phyloP scores from a whole-genome alignment of 30 jellyfish, hydroid and myxozoan species.

The Hydractinia symbiolongicarpus region DNA sequence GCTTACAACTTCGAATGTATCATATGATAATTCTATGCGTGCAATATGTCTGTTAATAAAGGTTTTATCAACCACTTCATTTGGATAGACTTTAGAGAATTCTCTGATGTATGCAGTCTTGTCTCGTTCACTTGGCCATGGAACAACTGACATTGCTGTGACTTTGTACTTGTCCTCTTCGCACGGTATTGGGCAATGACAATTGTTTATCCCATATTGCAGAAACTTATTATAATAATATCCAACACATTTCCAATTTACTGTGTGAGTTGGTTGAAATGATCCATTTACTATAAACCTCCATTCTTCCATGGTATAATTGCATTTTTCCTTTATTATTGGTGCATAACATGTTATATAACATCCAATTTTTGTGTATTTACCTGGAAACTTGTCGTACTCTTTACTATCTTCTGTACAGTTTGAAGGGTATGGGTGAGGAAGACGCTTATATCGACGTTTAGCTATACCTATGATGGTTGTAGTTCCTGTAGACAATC shows the following conservation, averaged over 20 bases:
- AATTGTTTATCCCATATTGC: not conserved
- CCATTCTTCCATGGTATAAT: constrained; percentile 37
- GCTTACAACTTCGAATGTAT: not conserved
- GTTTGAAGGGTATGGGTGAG: constrained; percentile 48
- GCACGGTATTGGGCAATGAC: constrained; percentile 69
- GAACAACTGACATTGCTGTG: not conserved
- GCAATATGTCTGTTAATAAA: not conserved
- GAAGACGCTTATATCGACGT: constrained; percentile 19
- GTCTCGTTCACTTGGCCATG: not conserved
- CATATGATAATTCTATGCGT: not conserved
- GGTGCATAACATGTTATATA: constrained; percentile 50
- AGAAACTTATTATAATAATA: not conserved
- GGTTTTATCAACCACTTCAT: not conserved
- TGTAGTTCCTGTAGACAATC: not conserved
- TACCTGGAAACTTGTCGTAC: constrained; percentile 44
- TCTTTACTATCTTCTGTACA: constrained; percentile 40
- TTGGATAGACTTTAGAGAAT: not conserved
- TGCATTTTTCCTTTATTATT: constrained; percentile 43
- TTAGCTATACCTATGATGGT: not conserved
- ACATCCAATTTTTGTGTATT: constrained; percentile 60
- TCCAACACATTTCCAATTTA: not conserved
- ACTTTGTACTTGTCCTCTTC: constrained; percentile 44
- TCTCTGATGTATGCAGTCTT: not conserved
- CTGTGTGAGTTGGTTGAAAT: not conserved
- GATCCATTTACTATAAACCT: not conserved